phyloP scores from a whole-genome alignment of 2,113 vertebrate species.

The Actenoides lindsayi region DNA sequence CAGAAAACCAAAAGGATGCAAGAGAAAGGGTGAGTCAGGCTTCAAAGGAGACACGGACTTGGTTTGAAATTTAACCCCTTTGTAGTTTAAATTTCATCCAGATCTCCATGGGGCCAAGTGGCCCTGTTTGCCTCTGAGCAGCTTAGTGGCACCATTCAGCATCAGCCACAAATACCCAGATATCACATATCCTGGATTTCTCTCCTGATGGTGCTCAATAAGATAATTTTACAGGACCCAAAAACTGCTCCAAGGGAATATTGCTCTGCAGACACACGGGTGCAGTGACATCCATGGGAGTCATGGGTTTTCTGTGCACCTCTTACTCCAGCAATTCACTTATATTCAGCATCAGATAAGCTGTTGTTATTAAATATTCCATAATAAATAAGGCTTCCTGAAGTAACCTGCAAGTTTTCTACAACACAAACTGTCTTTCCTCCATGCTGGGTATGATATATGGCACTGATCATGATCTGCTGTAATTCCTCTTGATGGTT shows the following conservation, averaged over 20 bases:
- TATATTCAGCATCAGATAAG: not conserved
- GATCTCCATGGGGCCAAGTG: constrained; percentile 4
- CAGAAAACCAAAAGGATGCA: not conserved
- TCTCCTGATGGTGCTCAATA: not conserved
- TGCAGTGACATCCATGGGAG: not conserved
- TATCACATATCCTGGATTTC: not conserved
- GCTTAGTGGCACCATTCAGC: not conserved
- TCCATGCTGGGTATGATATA: not conserved
- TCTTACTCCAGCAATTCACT: not conserved
- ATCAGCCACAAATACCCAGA: not conserved
- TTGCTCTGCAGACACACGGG: not conserved
- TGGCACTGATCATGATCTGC: not conserved
- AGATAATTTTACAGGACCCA: not conserved
- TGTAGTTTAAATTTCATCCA: constrained; percentile 40
- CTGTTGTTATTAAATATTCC: not conserved
- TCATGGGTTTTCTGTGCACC: not conserved
- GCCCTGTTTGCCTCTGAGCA: not conserved
- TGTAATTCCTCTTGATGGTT: not conserved
- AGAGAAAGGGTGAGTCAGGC: not conserved
- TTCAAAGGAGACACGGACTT: constrained; percentile 47
- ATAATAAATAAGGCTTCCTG: not conserved
- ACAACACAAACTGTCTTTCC: not conserved
- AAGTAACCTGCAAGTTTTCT: not conserved
- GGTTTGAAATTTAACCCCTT: constrained; percentile 46
- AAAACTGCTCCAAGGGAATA: not conserved